These are phyloP conservation scores for Apodemia zela DNA, from an alignment of 2,888 invertebrate species.

Conservation along the genomic window DNA sequence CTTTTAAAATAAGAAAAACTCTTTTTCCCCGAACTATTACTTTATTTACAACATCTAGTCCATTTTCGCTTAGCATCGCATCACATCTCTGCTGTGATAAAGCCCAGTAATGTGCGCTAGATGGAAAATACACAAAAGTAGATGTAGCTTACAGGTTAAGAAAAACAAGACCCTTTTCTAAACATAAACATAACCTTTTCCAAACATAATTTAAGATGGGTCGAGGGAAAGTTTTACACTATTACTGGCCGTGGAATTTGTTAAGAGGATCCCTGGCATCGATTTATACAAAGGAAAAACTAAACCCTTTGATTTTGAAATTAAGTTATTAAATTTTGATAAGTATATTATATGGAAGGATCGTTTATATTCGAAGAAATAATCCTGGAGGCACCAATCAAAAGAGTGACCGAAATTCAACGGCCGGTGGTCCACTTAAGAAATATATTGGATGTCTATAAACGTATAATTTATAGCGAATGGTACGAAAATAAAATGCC, in stretches of 20 bases:
- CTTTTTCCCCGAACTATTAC: no score
- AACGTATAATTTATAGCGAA: no score
- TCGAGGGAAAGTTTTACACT: slow-evolving; percentile 1
- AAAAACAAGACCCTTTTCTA: slow-evolving; percentile 8
- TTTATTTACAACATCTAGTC: no score
- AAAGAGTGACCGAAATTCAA: no score
- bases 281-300: neutral
- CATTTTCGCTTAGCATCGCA: no score
- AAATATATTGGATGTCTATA: no score
- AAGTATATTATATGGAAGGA: no score
- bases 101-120: neutral
- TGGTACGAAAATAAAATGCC: no score
- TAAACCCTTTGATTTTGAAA: neutral
- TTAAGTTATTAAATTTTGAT: neutral
- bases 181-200: slow-evolving; percentile 11
- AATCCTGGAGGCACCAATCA: no score
- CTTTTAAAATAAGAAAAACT: no score
- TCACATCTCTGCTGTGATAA: neutral
- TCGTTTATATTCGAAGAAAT: no score
- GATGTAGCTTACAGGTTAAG: neutral
- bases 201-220: neutral
- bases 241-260: slow-evolving; percentile 1
- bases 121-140: neutral
- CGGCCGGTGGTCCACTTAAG: no score
- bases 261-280: neutral